These are phyloP conservation scores for Tachina grossa DNA, from an alignment of 2,888 invertebrate species.

Conservation along the genomic window DNA sequence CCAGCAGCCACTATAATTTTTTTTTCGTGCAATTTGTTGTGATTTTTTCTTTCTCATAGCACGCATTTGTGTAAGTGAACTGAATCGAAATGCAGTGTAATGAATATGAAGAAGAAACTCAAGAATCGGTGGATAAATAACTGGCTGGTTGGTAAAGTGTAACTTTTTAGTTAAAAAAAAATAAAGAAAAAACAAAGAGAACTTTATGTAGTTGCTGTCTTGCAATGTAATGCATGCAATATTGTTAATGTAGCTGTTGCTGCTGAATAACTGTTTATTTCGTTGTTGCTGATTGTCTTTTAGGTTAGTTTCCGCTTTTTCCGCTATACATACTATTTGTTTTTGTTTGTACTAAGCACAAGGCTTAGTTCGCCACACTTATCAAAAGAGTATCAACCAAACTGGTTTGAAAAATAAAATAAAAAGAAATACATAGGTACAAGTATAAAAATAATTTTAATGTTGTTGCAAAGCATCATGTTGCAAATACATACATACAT, in stretches of 20 bases:
- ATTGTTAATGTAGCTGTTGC: constrained; percentile 36
- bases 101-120: constrained; percentile 37
- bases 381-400: constrained; percentile 20
- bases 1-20: background rate
- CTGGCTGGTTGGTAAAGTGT: constrained; percentile 50
- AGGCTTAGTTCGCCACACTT: constrained; percentile 23
- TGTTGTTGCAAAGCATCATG: constrained; percentile 42
- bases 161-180: constrained; percentile 27
- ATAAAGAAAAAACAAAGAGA: background rate
- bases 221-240: constrained; percentile 39
- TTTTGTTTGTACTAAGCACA: constrained; percentile 8
- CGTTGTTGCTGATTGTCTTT: constrained; percentile 37
- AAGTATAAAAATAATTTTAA: background rate
- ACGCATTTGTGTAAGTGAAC: constrained; percentile 56
- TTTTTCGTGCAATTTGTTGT: constrained; percentile 58
- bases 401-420: constrained; percentile 31
- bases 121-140: constrained; percentile 4
- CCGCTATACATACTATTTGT: constrained; percentile 16
- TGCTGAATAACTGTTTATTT: constrained; percentile 61
- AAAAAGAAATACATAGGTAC: too few relatives aligned
- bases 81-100: constrained; percentile 35
- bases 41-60: constrained; percentile 50
- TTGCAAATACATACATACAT: constrained; percentile 17
- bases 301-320: constrained; percentile 62
- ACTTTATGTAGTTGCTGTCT: constrained; percentile 22